Conservation (phyloP, 2,797 vertebrate species). For the Acanthurus leucopareius region DNA sequence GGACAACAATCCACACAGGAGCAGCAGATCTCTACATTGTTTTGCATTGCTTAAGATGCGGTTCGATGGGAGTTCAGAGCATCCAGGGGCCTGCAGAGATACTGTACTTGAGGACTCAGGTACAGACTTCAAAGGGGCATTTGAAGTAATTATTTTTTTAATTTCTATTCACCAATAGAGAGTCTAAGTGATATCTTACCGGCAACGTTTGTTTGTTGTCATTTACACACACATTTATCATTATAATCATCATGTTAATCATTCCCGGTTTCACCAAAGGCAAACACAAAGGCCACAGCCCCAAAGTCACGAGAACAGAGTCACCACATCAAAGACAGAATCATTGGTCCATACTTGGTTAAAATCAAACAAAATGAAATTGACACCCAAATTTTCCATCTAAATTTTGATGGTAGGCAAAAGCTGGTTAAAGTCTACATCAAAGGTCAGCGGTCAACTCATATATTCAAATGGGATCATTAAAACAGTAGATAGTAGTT, state of each 20-base stretch:
- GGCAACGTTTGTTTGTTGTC: conserved; percentile 14
- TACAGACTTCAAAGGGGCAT: conserved; percentile 35
- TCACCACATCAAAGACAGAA: conserved; percentile 32
- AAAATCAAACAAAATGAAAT: conserved; percentile 25
- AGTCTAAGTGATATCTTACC: conserved; percentile 7
- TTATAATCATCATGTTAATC: conserved; percentile 13
- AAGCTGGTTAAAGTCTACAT: conserved; percentile 25
- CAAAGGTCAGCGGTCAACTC: neutral
- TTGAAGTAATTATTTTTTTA: neutral
- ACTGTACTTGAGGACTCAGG: neutral
- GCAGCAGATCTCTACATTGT: neutral
- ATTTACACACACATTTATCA: conserved; percentile 32
- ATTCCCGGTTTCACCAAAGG: conserved; percentile 15
- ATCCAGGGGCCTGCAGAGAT: conserved; percentile 6
- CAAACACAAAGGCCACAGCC: conserved; percentile 19
- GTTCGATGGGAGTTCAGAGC: neutral
- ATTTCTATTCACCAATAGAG: conserved; percentile 1
- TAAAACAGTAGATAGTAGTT: no score
- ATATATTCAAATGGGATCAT: neutral
- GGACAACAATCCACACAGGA: neutral
- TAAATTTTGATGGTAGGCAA: neutral
- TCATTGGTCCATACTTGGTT: neutral
- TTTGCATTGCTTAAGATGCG: neutral
- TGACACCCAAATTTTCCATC: conserved; percentile 23
- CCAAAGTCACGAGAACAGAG: conserved; percentile 4